Evolutionary conservation across 1,140 invertebrate genomes (phyloP), one percentile per base, ranked within the genome.

Genomic region (Megalonaias nervosa): DNA sequence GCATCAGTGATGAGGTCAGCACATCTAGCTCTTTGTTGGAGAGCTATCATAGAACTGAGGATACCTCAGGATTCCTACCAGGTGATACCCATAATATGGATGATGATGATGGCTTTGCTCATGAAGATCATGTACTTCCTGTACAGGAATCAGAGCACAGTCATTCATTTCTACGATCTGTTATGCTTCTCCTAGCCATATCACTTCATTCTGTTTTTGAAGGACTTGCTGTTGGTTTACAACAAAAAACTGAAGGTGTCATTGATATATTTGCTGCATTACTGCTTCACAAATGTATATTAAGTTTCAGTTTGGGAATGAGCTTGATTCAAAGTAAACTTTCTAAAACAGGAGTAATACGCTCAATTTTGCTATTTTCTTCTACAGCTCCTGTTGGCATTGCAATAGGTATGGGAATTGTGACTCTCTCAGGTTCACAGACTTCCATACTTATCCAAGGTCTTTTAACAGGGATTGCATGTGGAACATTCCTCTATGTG

Each of bases 401-500:
- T 60, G 92, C 92, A 0, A 89, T 95, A 12, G 95, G 92, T 1
- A 91, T 92, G 93, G 23, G 89, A 92, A 81, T 92, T 84, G 66
- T 88, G 92, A 48, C 93, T 89, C 80, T 90, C 55, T 84, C 86
- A 72, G 80, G 85, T 31, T 84, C 83, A n/a, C 75, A 77, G n/a
- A 75, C 82, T 9, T 90, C 92, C 0, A 82, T 86, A 38, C 71
- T 93, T 16, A 82, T 91, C 14, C 92, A 91, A 86, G 93, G 92
- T 9, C 83, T 92, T 67, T 86, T 94, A 19, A 92, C 93, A 84
- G 93, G 93, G 21, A 83, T 98, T 57, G 96, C 97, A n/a, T 96
- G 95, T 62, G 97, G 97, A 62, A 98, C 96, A 2, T 94, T 98
- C 65, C 91, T 98, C 0, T 98, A 98, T 90, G 95, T 98, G 61